phyloP scores from a whole-genome alignment of 1,140 invertebrate species.

The Neodiprion lecontei region DNA sequence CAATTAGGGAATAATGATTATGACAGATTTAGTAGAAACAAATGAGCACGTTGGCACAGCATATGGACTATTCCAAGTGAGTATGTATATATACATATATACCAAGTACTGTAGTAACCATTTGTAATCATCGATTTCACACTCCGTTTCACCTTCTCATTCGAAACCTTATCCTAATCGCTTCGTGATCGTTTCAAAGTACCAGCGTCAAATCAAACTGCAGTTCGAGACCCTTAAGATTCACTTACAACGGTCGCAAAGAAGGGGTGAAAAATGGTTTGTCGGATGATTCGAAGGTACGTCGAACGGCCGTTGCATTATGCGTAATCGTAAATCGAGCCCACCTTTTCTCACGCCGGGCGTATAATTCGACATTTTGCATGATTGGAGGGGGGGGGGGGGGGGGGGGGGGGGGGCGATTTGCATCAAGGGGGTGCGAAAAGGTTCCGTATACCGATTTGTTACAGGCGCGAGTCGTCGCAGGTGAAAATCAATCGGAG shows the following conservation, averaged over 20 bases:
- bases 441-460: background rate
- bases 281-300: no score
- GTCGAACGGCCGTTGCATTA: no score
- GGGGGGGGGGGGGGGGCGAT: constrained; percentile 34
- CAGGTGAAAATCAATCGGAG: background rate
- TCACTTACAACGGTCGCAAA: background rate
- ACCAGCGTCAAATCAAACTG: constrained; percentile 14
- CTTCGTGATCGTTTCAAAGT: no score
- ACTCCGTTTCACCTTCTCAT: constrained; percentile 8
- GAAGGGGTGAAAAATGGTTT: background rate
- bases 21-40: constrained; percentile 47
- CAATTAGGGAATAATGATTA: constrained; percentile 31
- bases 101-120: background rate
- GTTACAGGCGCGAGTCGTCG: background rate
- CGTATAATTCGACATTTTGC: no score
- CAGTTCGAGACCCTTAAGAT: constrained; percentile 19
- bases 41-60: constrained; percentile 58
- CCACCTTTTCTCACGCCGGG: no score
- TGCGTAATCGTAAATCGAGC: no score
- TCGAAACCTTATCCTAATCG: constrained; percentile 10
- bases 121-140: background rate
- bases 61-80: constrained; percentile 59
- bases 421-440: constrained; percentile 32
- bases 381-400: constrained; percentile 34
- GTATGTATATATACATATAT: constrained; percentile 26